Base-by-base conservation (phyloP, 2,888 invertebrate genomes). In the Leucophenga maculata region DNA sequence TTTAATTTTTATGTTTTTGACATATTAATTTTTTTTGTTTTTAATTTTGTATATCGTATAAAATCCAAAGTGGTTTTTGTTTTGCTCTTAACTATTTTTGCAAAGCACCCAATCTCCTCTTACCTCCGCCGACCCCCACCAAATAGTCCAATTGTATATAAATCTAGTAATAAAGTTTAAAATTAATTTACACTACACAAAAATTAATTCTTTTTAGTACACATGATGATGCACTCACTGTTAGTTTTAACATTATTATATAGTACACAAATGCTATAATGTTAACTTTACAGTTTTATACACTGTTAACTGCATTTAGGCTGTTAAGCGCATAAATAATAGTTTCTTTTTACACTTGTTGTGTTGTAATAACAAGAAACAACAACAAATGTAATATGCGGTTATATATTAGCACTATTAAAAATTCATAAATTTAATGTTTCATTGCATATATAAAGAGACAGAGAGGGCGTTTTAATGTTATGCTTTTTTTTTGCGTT, bases 1-100 rank as follows among this genome's bases (percentile, higher is more conserved):
- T n/a, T n/a, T n/a, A n/a, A n/a, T n/a, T 22, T 65, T 71, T 68
- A 48, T 69, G 44, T 54, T 72, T n/a, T 65, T 68, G 60, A 69
- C 14, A 67, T 69, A 68, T 77, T 55, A 67, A 68, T 65, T 73
- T 66, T 72, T 66, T 72, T 72, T 50, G 65, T 71, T 74, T 72
- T 46, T 67, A 50, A 69, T 66, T 68, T 60, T 20, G 31, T 59
- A 48, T n/a, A 57, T 52, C 31, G 31, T 32, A 50, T 31, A 46
- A 60, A 22, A 68, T 39, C 39, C 39, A 39, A 39, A 39, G 11
- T 39, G 39, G 39, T 39, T 39, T 39, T 39, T 39, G 39, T 39
- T 39, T 39, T 39, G 39, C 39, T 39, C 6, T 39, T 39, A 39
- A 39, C 39, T 39, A 39, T 39, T 39, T 39, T 39, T 39, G 39